Base-by-base conservation (phyloP, 2,888 invertebrate species). In the Ophion obscuratus region DNA sequence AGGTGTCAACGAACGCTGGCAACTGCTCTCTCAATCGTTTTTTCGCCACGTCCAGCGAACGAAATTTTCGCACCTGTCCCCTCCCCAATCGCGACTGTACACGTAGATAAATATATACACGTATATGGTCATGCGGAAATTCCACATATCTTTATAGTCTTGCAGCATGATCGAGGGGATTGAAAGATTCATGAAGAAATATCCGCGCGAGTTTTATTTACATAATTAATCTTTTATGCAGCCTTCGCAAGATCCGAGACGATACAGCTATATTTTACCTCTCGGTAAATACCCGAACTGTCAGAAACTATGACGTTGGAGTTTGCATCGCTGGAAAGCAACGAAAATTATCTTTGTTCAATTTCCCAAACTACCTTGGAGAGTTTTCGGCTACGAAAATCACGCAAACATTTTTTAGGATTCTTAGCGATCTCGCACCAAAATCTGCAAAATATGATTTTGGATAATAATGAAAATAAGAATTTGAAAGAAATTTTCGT, bases 1-100 rank as follows among this genome's bases (percentile, higher is more conserved):
- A 92, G 92, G 92, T 93, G 93, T 93, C 92, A 92, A 92, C 90
- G 91, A 92, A 86, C 84, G 86, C 77, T 81, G 67, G 76, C 81
- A 84, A 82, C 83, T 76, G 83, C 81, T 85, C 61, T 76, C 44
- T 74, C 75, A 84, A 87, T 86, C 83, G 83, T 84, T 85, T 71
- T 83, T 85, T 85, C 73, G 74, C 77, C 76, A 73, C 78, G 64
- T 77, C 40, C 79, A 59, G 76, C 31, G 71, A 83, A 83, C 76
- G 75, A 77, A 83, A 59, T 76, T 81, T 83, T 81, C 61, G 75
- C 88, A 88, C 88, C 88, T 88, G 86, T 59, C 80, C 74, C 57
- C 78, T n/a, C 80, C 78, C 77, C 64, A 62, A 81, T 81, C 77
- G 66, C 83, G 77, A 84, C 82, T 68, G 64, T 40, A 40, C 24